Evolutionary conservation across 2,888 invertebrate species (phyloP).

Genomic region (Troides helena): DNA sequence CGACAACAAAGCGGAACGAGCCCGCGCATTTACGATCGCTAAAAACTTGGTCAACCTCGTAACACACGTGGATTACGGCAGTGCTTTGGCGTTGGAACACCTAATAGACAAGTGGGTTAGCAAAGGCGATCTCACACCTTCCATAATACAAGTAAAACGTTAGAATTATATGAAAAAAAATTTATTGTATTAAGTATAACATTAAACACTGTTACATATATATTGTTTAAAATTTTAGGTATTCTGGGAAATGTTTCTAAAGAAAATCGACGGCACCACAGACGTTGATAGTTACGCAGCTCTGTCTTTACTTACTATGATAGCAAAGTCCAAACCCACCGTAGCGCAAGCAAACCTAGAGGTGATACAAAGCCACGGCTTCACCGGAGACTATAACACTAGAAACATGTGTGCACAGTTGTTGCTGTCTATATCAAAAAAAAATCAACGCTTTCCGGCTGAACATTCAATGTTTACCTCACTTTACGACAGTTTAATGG

Average conservation of each 20-base stretch:
- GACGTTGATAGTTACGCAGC: constrained; percentile 87
- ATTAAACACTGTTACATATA: neutral
- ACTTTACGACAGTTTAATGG: constrained; percentile 63
- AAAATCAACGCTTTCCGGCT: constrained; percentile 62
- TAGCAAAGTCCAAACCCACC: constrained; percentile 78
- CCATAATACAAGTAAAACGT: constrained; percentile 65
- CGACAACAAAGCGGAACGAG: constrained; percentile 71
- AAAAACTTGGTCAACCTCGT: constrained; percentile 54
- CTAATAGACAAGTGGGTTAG: constrained; percentile 67
- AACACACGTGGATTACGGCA: constrained; percentile 59
- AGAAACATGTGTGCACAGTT: constrained; percentile 62
- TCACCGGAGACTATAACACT: constrained; percentile 76
- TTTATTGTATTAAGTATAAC: neutral
- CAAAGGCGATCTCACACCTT: constrained; percentile 65
- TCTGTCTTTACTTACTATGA: constrained; percentile 89
- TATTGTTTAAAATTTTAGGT: constrained; percentile 69
- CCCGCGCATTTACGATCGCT: constrained; percentile 62
- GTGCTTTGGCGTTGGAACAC: constrained; percentile 67
- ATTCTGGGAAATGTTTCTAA: constrained; percentile 91
- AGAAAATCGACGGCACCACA: constrained; percentile 85
- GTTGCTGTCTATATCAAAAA: constrained; percentile 58
- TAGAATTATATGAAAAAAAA: neutral
- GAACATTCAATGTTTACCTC: constrained; percentile 62
- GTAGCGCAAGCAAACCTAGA: constrained; percentile 85
- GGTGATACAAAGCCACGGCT: constrained; percentile 86